Base-by-base conservation (phyloP, 1,140 invertebrate genomes). In the Trichogramma pretiosum region DNA sequence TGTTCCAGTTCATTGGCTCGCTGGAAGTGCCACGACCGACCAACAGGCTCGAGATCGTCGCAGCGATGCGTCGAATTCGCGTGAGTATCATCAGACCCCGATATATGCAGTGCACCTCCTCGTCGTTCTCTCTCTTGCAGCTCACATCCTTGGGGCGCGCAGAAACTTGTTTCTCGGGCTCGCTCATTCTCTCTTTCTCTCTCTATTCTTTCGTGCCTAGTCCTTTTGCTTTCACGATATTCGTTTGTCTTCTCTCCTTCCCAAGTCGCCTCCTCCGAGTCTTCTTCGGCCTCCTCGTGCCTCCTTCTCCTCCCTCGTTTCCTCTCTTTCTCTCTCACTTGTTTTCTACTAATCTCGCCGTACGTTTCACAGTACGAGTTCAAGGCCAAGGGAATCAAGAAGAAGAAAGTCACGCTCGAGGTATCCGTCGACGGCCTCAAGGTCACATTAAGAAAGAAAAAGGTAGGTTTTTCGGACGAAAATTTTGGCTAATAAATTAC, bases 341-440 rank as follows among this genome's bases (percentile, higher is more conserved):
- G n/a, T n/a, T n/a, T n/a, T n/a, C n/a, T n/a, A n/a, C n/a, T n/a
- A n/a, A n/a, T n/a, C n/a, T n/a, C n/a, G n/a, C n/a, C n/a, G n/a
- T n/a, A n/a, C n/a, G n/a, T n/a, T n/a, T 81, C 81, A 49, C 80
- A 97, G 92, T 95, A 94, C 71, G 95, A 99, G 73, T 98, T 96
- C 78, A 98, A 98, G 79, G 83, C 92, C 54, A 92, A 93, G 72
- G 89, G 89, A 30, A 88, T 94, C 57, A 98, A 98, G 74, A 98
- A 99, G 73, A 89, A 89, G 66, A 97, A 98, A 79, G 93, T 98
- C 53, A 87, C 84, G 37, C 78, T 99, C 50, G 87, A 91, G 60
- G 84, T 99, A 47, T 97, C 93, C 1, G 87, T 94, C 3, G 91
- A 97, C 55, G 94, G 94, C 10, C 86, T 98, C 30, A 85, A 87